Conservation (phyloP, 2,113 vertebrate genomes). For the Panthera uncia region DNA sequence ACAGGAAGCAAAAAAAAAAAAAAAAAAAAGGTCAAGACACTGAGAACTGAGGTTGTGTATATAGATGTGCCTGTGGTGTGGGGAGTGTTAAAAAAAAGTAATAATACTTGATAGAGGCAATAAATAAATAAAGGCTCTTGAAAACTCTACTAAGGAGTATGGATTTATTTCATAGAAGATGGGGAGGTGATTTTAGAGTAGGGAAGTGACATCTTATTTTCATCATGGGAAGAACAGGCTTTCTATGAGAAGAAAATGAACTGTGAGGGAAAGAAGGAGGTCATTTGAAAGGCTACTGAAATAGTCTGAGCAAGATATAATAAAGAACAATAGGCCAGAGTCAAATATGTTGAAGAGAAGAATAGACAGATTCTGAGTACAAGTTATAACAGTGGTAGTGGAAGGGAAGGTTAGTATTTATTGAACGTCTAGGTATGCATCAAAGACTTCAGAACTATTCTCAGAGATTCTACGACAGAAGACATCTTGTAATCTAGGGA, state of each 20-base stretch:
- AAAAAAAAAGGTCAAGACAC: not conserved
- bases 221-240: not conserved
- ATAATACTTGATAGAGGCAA: not conserved
- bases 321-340: not conserved
- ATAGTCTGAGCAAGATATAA: not conserved
- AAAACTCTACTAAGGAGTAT: not conserved
- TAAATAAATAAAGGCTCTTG: not conserved
- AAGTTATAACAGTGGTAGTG: not conserved
- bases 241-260: not conserved
- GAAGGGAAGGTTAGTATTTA: not conserved
- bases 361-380: not conserved
- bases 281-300: not conserved
- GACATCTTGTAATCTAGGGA: not conserved
- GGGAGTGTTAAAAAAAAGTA: not conserved
- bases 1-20: not conserved
- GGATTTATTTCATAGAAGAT: not conserved
- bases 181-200: not conserved
- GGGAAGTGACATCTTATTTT: not conserved
- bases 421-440: not conserved
- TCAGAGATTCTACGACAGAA: not conserved
- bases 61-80: not conserved
- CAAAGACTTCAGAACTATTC: not conserved
- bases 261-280: not conserved
- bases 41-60: not conserved
- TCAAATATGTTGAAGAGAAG: not conserved